Evolutionary conservation across 1,140 invertebrate species (phyloP), one percentile per base, ranked within the genome.

Genomic region (Probaryconus sp.): DNA sequence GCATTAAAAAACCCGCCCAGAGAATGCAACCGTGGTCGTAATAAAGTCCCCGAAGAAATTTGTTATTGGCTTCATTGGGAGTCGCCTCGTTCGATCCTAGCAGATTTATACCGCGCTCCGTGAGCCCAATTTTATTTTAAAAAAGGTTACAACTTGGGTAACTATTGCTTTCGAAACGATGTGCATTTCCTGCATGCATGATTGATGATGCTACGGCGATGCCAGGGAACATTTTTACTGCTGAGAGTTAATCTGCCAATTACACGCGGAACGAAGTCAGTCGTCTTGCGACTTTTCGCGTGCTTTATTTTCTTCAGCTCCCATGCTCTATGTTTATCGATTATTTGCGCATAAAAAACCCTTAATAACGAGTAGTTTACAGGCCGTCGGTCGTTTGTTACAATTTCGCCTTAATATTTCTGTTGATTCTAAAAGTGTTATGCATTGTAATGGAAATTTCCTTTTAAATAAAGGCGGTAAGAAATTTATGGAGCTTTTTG

Each of bases 211-310:
- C 47, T 24, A 43, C 37, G 31, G 13, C 35, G 43, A 67, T 40
- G 63, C 33, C 47, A 60, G 40, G 26, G 43, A 38, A 47, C 20
- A 50, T 58, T 37, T 58, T 60, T 60, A 18, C 30, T 9, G 5
- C 11, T 2, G 10, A 38, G 16, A 58, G 45, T 68, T 60, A 50
- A 58, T 68, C 64, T 51, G 37, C 33, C 64, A 68, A 68, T 68
- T 68, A 68, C 43, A 68, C 50, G 47, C 42, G 45, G 33, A 68
- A 68, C 37, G 37, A 56, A 68, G 51, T 68, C 42, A 43, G 45
- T 48, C 30, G 42, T 65, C 40, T 14, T 38, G 35, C 50, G 31
- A 40, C 63, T 65, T 65, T 56, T 65, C 37, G 3, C 40, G 11
- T 30, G 14, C 37, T 55, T 65, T 24, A 24, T 24, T 24, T 24